Evolutionary conservation across 2,113 vertebrate genomes (phyloP).

Genomic region (Beaufortia kweichowensis): DNA sequence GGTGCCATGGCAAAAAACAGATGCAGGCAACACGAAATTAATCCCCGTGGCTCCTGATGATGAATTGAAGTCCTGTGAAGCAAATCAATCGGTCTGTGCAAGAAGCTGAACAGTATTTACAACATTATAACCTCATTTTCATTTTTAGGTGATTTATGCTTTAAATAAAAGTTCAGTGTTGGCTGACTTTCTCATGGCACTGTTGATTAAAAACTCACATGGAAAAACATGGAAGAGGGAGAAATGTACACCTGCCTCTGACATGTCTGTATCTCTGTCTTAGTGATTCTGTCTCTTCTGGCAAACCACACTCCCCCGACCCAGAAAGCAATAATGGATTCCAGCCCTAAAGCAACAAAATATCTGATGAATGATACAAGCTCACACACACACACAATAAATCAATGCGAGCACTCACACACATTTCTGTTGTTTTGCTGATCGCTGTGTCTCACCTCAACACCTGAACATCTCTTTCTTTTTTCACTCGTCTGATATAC

Average conservation of each 20-base stretch:
- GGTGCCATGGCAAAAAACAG: too few species aligned
- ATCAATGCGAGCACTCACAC: constrained; percentile 3
- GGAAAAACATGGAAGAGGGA: neutral
- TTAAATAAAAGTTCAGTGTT: too few species aligned
- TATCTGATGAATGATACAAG: constrained; percentile 37
- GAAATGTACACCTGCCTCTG: too few species aligned
- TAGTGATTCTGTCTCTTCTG: constrained; percentile 24
- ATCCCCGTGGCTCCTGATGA: too few species aligned
- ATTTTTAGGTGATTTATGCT: too few species aligned
- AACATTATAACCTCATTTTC: too few species aligned
- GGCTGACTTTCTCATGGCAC: too few species aligned
- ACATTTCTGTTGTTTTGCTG: constrained; percentile 28
- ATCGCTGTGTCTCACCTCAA: constrained; percentile 23
- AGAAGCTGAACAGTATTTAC: too few species aligned
- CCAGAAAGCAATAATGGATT: constrained; percentile 41
- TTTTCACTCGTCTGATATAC: neutral
- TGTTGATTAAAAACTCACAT: too few species aligned
- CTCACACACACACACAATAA: neutral
- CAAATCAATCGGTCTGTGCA: too few species aligned
- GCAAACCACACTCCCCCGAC: constrained; percentile 26
- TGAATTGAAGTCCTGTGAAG: too few species aligned
- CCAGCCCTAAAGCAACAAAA: constrained; percentile 32
- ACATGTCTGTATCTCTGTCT: constrained; percentile 31
- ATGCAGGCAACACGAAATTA: too few species aligned
- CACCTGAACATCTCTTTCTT: neutral